A percentile compares a stretch with the other conserved stretches of the same genome.
Conservation (phyloP, 2,888 invertebrate genomes). For the Sericinus montela region DNA sequence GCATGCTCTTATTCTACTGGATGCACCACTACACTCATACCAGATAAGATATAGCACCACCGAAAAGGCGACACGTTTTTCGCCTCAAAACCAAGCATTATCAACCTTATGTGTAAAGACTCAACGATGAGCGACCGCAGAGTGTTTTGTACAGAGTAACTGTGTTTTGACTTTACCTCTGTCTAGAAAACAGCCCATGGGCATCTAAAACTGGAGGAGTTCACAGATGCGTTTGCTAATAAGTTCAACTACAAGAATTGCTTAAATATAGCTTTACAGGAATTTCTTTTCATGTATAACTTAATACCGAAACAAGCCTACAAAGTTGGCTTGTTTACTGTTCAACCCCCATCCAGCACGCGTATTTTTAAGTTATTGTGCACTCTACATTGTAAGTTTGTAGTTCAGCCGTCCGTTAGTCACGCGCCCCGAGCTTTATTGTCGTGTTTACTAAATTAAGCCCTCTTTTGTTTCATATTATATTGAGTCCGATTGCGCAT, state of each 20-base stretch:
- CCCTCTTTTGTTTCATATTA: slow-evolving; percentile 23
- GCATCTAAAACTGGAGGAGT: no score
- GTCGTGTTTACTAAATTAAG: slow-evolving; percentile 36
- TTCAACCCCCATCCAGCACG: slow-evolving; percentile 24
- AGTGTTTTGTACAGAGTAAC: no score
- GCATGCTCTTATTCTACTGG: no score
- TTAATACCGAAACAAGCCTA: slow-evolving; percentile 9
- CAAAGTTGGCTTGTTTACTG: slow-evolving; percentile 34
- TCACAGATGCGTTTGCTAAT: no score
- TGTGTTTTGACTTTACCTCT: no score
- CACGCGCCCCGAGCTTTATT: slow-evolving; percentile 38
- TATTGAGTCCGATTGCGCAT: slow-evolving; percentile 18
- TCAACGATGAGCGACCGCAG: no score
- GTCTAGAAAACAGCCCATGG: no score
- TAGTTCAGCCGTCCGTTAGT: slow-evolving; percentile 31
- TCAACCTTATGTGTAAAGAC: no score
- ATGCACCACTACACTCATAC: no score
- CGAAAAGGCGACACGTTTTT: no score
- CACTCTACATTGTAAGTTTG: slow-evolving; percentile 27
- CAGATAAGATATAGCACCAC: no score
- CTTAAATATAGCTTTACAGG: not conserved
- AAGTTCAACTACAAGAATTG: not conserved
- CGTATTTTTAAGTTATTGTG: slow-evolving; percentile 34
- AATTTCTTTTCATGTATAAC: slow-evolving; percentile 11
- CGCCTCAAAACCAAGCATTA: no score